Percentiles rank a stretch among this genome's conserved stretches.
Evolutionary conservation across 2,888 invertebrate genomes (phyloP).

Genomic region (Hirtodrosophila cameraria): DNA sequence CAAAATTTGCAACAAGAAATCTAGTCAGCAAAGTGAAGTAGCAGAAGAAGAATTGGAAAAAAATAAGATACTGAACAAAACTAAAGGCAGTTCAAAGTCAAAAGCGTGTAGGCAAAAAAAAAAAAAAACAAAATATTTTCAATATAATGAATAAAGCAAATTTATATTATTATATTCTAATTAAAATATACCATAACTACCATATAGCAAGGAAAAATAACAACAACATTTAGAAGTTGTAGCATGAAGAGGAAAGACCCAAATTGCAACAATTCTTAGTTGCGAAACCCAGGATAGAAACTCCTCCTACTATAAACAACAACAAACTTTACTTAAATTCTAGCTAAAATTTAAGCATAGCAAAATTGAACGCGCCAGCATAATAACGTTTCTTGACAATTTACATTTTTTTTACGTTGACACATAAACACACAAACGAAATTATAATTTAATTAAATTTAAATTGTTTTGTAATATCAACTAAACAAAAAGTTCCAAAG

Average conservation of each 20-base stretch:
- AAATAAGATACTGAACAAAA: slow-evolving; percentile 7
- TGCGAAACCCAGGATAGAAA: slow-evolving; percentile 29
- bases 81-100: slow-evolving; percentile 4
- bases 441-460: slow-evolving; percentile 42
- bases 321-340: slow-evolving; percentile 29
- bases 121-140: slow-evolving; percentile 41
- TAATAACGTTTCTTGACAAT: slow-evolving; percentile 8
- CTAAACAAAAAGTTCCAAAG: slow-evolving; percentile 67
- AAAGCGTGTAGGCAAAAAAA: slow-evolving; percentile 28
- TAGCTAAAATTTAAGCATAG: slow-evolving; percentile 59
- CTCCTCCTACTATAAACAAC: slow-evolving; percentile 31
- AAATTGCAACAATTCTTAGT: slow-evolving; percentile 4
- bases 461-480: slow-evolving; percentile 23
- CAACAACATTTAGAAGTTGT: background rate
- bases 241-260: slow-evolving; percentile 3
- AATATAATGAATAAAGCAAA: slow-evolving; percentile 33
- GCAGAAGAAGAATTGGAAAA: slow-evolving; percentile 9
- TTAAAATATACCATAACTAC: slow-evolving; percentile 41
- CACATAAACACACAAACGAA: slow-evolving; percentile 17
- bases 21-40: slow-evolving; percentile 65
- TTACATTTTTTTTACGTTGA: slow-evolving; percentile 4
- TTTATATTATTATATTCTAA: slow-evolving; percentile 36
- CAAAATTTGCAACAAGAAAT: slow-evolving; percentile 75
- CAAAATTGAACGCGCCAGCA: slow-evolving; percentile 51
- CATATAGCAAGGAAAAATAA: slow-evolving; percentile 29